Conservation (phyloP, 2,797 vertebrate species). For the Oceanodroma leucorhoa region DNA sequence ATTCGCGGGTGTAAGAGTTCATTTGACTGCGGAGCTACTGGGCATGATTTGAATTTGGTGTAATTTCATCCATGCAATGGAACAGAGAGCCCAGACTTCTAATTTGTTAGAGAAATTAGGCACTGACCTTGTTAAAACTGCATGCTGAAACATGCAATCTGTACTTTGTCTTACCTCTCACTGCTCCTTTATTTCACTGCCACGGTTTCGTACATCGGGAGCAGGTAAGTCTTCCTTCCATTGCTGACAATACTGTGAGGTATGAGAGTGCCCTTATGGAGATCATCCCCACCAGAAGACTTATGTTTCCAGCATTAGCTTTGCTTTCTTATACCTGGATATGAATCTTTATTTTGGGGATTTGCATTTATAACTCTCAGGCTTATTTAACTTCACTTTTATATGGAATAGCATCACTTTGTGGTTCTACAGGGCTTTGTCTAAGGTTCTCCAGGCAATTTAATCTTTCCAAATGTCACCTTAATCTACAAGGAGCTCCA, state of each 20-base stretch:
- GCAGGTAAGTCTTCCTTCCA: not conserved
- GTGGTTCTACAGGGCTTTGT: not conserved
- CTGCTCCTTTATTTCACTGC: not conserved
- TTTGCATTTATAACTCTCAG: not conserved
- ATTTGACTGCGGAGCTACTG: not conserved
- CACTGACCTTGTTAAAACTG: not conserved
- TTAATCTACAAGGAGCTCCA: not conserved
- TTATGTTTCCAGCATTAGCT: not conserved
- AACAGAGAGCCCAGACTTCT: not conserved
- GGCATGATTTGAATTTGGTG: slow-evolving; percentile 30
- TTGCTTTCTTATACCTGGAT: not conserved
- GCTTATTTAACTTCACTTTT: not conserved
- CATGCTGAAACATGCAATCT: not conserved
- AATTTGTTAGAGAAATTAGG: slow-evolving; percentile 46
- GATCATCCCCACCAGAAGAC: not conserved
- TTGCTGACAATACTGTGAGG: not conserved
- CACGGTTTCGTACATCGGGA: not conserved
- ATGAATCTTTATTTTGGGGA: not conserved
- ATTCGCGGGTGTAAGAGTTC: not conserved
- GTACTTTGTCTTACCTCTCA: not conserved
- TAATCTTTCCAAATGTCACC: not conserved
- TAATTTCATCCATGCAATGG: not conserved
- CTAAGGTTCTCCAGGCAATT: not conserved
- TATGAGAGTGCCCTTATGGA: not conserved
- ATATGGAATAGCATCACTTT: not conserved